Evolutionary conservation across 1,140 invertebrate species (phyloP).

Genomic region (Eriocheir sinensis): DNA sequence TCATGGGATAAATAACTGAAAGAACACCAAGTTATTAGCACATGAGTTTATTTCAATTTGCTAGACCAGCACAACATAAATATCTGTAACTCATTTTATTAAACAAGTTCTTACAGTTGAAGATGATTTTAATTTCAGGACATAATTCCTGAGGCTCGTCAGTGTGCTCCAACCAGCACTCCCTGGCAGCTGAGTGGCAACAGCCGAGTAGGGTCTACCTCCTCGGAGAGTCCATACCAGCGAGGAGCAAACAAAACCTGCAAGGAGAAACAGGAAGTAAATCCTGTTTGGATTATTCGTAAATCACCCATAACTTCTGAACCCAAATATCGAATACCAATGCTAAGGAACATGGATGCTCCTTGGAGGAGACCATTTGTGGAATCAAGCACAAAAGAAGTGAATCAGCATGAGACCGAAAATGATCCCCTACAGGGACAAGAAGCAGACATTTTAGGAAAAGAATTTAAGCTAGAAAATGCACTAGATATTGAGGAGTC

Average conservation of each 20-base stretch:
- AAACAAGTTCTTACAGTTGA: neutral
- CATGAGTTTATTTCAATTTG: too few species aligned
- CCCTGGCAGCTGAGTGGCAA: neutral
- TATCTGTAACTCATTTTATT: neutral
- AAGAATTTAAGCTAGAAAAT: neutral
- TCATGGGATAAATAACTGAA: too few species aligned
- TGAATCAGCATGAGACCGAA: neutral
- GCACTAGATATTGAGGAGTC: neutral
- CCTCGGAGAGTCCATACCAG: constrained; percentile 3
- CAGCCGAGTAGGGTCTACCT: neutral
- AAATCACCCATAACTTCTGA: constrained; percentile 62
- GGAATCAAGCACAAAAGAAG: neutral
- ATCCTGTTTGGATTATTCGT: constrained; percentile 60
- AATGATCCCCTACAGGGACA: neutral
- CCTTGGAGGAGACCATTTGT: constrained; percentile 47
- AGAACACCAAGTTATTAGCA: too few species aligned
- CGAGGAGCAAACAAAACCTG: constrained; percentile 21
- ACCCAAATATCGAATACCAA: constrained; percentile 50
- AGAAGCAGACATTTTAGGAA: constrained; percentile 31
- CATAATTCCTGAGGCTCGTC: constrained; percentile 32
- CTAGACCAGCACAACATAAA: too few species aligned
- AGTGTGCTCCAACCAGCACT: constrained; percentile 48
- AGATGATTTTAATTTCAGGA: constrained; percentile 47
- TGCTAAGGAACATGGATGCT: constrained; percentile 52
- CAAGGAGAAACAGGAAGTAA: constrained; percentile 36